Evolutionary conservation across 2,888 invertebrate species (phyloP).

Genomic region (Trisateles emortualis): DNA sequence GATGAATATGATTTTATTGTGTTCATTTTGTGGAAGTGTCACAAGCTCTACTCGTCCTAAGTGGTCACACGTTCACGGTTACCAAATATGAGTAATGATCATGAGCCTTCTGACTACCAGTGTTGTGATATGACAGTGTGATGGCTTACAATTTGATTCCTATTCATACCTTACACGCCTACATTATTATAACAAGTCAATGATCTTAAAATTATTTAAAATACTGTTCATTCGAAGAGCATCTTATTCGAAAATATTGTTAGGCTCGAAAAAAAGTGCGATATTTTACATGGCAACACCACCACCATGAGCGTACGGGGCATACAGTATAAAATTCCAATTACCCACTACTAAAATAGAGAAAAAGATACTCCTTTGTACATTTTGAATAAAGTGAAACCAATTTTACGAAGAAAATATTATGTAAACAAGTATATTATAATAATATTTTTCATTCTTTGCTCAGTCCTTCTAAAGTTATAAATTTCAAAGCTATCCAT

Average conservation of each 20-base stretch:
- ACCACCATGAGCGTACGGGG: conserved; percentile 36
- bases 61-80: conserved; percentile 73
- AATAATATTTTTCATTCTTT: background rate
- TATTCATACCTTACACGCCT: conserved; percentile 53
- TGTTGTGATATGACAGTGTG: conserved; percentile 69
- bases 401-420: conserved; percentile 52
- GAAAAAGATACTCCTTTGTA: conserved; percentile 77
- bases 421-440: too few relatives aligned
- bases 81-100: conserved; percentile 55
- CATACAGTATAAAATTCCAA: background rate
- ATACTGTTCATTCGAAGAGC: conserved; percentile 60
- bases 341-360: conserved; percentile 23
- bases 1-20: conserved; percentile 57
- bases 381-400: conserved; percentile 50
- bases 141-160: conserved; percentile 57
- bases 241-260: conserved; percentile 59
- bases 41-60: conserved; percentile 77
- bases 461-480: conserved; percentile 19
- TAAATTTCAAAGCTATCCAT: conserved; percentile 1
- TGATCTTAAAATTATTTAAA: conserved; percentile 48
- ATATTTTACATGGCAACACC: conserved; percentile 48
- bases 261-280: conserved; percentile 32
- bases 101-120: conserved; percentile 52
- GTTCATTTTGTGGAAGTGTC: conserved; percentile 72
- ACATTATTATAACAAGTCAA: conserved; percentile 55